Base-by-base conservation (phyloP, 1,140 invertebrate species). In the Eurosta solidaginis region DNA sequence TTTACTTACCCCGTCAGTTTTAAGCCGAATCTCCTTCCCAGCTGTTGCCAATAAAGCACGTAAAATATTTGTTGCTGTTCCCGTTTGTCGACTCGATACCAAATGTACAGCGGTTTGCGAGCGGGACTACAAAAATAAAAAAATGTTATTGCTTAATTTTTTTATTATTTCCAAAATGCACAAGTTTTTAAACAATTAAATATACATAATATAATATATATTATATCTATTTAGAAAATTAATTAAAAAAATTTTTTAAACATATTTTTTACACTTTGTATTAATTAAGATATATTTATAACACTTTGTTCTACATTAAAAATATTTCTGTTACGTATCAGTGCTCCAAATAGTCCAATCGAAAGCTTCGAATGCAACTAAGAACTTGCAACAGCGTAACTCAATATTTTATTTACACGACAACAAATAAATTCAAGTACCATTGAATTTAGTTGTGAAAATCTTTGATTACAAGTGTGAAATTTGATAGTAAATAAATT, bases 71-170 rank as follows among this genome's bases (percentile, higher is more conserved):
- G 96, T 94, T 0, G 95, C 95, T 29, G 95, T 96, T 27, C 96
- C 96, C 1, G 94, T 96, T 87, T 96, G 93, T 83, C 97, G 91
- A 54, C 93, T 95, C 73, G 96, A 95, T 40, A 97, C 95, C 86
- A 98, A 89, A 89, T 98, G 97, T 6, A 98, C 92, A 10, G 96
- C 94, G 3, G 96, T 95, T 87, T 98, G 96, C 84, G 96, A 92
- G 63, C 91, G 91, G 80, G 92, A 91, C 93, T 94, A 81, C 59
- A 81, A 80, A 59, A 36, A 75, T n/a, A 49, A 50, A 12, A 25
- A 29, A 33, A 45, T 33, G 33, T 42, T 33, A 77, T n/a, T n/a
- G n/a, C n/a, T n/a, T n/a, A n/a, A n/a, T n/a, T n/a, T n/a, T n/a
- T n/a, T n/a, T n/a, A n/a, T n/a, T n/a, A n/a, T n/a, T n/a, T n/a